A percentile compares a stretch with the other conserved stretches of the same genome.
phyloP scores from a whole-genome alignment of 2,888 invertebrate species.

The Bibio marci region DNA sequence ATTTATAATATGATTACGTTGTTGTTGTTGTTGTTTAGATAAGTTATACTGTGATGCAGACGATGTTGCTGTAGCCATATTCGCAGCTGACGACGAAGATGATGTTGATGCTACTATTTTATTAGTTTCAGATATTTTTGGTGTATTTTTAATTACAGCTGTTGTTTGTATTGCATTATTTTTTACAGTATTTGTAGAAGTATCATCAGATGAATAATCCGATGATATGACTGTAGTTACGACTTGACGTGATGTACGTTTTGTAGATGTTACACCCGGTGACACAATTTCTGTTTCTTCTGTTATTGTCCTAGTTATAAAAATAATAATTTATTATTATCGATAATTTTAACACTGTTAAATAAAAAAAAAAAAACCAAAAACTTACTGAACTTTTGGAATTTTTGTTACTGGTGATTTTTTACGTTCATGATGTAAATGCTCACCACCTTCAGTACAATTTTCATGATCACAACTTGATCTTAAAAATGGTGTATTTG shows the following conservation, averaged over 20 bases:
- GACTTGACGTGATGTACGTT: conserved; percentile 11
- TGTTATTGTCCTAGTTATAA: conserved; percentile 20
- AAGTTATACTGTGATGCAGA: too few relatives aligned
- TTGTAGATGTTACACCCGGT: conserved; percentile 17
- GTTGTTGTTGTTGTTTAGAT: conserved; percentile 17
- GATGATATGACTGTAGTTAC: conserved; percentile 15
- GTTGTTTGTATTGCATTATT: conserved; percentile 1
- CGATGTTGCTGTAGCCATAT: conserved; percentile 13
- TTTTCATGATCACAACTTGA: conserved; percentile 40
- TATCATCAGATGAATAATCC: background rate
- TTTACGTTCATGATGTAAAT: conserved; percentile 25
- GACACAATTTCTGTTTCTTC: conserved; percentile 22
- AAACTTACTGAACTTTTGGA: conserved; percentile 7
- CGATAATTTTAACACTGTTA: too few relatives aligned
- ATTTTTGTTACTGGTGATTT: conserved; percentile 12
- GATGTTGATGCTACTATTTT: too few relatives aligned
- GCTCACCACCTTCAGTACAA: conserved; percentile 32
- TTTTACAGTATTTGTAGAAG: background rate
- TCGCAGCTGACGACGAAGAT: too few relatives aligned
- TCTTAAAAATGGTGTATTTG: conserved; percentile 47
- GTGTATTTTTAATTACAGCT: background rate
- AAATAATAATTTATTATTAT: background rate
- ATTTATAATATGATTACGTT: conserved; percentile 20
- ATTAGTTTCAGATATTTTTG: background rate
- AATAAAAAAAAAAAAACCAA: background rate